These are phyloP conservation scores for Seriola dumerili DNA, from an alignment of 2,113 vertebrate species.

Conservation along the genomic window DNA sequence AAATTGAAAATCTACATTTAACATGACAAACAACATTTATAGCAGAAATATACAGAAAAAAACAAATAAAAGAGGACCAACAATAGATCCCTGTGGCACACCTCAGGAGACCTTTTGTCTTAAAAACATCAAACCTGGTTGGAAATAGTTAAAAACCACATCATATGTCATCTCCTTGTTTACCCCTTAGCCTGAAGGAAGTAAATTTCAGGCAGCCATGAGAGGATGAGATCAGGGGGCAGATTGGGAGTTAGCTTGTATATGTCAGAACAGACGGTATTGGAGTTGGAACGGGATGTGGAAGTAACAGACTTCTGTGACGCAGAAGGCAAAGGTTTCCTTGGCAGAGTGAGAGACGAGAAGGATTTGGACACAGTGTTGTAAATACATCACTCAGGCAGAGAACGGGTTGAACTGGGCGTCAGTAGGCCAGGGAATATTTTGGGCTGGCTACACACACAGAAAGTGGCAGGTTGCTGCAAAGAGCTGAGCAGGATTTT, in stretches of 20 bases:
- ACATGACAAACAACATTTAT: neutral
- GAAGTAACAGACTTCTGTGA: constrained; percentile 66
- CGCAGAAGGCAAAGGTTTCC: constrained; percentile 63
- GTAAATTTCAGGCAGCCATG: neutral
- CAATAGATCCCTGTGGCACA: constrained; percentile 22
- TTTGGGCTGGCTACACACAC: constrained; percentile 26
- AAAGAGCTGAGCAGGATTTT: constrained; percentile 64
- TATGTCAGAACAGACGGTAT: constrained; percentile 37
- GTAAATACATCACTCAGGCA: constrained; percentile 38
- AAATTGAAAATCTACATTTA: neutral
- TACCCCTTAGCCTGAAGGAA: constrained; percentile 21
- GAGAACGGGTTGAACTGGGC: constrained; percentile 46
- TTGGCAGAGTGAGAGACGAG: constrained; percentile 33
- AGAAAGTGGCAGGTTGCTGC: constrained; percentile 51
- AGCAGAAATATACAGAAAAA: neutral
- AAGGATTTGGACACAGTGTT: constrained; percentile 31
- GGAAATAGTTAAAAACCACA: neutral
- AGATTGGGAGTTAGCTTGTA: constrained; percentile 38
- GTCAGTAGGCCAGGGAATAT: constrained; percentile 59
- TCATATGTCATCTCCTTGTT: constrained; percentile 16
- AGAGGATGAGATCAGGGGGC: constrained; percentile 53
- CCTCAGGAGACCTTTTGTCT: neutral
- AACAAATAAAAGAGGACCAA: neutral
- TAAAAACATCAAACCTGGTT: neutral
- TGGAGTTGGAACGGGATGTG: constrained; percentile 51